Evolutionary conservation across 1,140 invertebrate species (phyloP), one percentile per base, ranked within the genome.

Genomic region (Papilio polyxenes): DNA sequence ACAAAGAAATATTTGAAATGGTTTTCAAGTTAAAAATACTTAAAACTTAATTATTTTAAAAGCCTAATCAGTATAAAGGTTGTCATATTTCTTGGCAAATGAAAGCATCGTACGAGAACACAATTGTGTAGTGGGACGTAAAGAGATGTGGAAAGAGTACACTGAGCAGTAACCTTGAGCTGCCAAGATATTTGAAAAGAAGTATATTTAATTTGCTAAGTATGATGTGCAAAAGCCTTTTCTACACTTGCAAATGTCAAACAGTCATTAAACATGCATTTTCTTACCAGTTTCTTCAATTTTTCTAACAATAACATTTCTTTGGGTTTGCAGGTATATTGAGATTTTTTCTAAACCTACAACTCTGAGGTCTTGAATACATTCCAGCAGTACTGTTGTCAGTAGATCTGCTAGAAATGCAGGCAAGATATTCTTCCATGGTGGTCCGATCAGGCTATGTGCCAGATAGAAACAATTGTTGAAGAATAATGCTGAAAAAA

Each of bases 401-500:
- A 95, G 85, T 6, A 86, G 83, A 69, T 92, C 88, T 9, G 94
- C 91, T 48, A 92, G 78, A 1, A 79, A 40, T 0, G 80, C 56
- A 0, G 92, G 90, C 65, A 94, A 83, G 3, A 81, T 89, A 37
- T 86, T 87, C 65, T 89, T 89, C 94, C 94, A 95, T 7, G 94
- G 93, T 59, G 92, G 92, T 3, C 94, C 94, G 2, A 95, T 83
- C 10, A 95, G 83, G 17, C 92, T 91, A 82, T 95, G 93, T 2
- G 94, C 92, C 20, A 95, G 83, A 85, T 95, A 95, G 85, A 94
- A 94, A 80, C 94, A 95, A 83, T 95, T 95, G 84, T 95, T 95
- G 89, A 95, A 95, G 82, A 94, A 95, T 82, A 95, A 82, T 44
- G 92, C 94, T 95, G 88, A 15, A 91, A 93, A 84, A 69, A 85